Evolutionary conservation across 2,888 invertebrate genomes (phyloP).

Genomic region (Ophraella communa): DNA sequence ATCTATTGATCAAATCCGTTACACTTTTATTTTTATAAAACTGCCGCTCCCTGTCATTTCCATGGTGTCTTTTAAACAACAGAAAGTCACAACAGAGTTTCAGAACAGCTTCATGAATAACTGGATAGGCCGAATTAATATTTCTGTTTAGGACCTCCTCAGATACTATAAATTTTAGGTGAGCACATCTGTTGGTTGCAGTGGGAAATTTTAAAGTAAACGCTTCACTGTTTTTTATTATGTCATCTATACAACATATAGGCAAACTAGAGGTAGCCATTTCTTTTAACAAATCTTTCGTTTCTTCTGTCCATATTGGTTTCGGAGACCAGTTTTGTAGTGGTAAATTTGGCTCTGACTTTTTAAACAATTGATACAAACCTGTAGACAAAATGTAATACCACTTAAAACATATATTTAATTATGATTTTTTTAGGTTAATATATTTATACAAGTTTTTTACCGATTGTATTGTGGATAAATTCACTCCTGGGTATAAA

Average conservation of each 20-base stretch:
- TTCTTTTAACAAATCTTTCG: neutral
- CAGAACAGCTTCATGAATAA: constrained; percentile 72
- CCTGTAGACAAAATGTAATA: neutral
- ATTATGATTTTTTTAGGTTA: too few relatives aligned
- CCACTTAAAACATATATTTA: too few relatives aligned
- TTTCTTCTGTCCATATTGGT: constrained; percentile 6
- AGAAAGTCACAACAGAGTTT: constrained; percentile 70
- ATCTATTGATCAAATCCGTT: constrained; percentile 62
- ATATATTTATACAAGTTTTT: too few relatives aligned
- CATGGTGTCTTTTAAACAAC: constrained; percentile 64
- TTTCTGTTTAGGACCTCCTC: constrained; percentile 54
- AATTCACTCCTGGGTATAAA: too few relatives aligned
- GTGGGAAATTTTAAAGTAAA: constrained; percentile 59
- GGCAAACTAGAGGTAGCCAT: neutral
- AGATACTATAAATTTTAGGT: constrained; percentile 37
- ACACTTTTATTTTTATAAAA: constrained; percentile 57
- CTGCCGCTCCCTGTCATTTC: constrained; percentile 44
- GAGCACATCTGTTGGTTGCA: constrained; percentile 52
- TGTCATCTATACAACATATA: constrained; percentile 40
- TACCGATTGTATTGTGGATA: too few relatives aligned
- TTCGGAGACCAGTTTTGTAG: neutral
- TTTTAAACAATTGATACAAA: neutral
- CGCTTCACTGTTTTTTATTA: constrained; percentile 54
- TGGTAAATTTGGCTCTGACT: neutral
- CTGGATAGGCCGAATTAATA: constrained; percentile 69